Conservation (phyloP, 1,140 invertebrate genomes). For the Gerris buenoi region DNA sequence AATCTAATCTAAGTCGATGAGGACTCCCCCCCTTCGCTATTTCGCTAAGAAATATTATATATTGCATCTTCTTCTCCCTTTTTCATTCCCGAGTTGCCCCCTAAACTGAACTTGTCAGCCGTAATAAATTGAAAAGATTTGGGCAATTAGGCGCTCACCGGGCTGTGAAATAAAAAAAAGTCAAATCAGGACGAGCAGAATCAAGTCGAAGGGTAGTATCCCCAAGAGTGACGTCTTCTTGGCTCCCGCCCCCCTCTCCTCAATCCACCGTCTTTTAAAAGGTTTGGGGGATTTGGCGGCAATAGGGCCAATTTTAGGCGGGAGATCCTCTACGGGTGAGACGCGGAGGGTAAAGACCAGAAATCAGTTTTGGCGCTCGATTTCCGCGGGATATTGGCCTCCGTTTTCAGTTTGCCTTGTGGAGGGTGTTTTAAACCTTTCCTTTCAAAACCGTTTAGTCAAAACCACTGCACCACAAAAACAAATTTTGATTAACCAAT, state of each 20-base stretch:
- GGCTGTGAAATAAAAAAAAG: background rate
- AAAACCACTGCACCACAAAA: no score
- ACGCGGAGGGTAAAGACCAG: background rate
- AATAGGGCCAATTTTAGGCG: background rate
- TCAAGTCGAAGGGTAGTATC: background rate
- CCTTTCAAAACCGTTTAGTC: no score
- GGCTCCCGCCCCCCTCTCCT: background rate
- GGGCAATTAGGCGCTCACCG: background rate
- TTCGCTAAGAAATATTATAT: background rate
- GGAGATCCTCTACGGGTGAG: background rate
- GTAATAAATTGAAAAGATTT: background rate
- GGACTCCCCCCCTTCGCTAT: background rate
- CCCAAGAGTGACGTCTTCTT: background rate
- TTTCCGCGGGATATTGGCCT: background rate
- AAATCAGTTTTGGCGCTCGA: background rate
- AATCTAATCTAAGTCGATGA: background rate
- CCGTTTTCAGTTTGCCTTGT: no score
- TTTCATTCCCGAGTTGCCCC: background rate
- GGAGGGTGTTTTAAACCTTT: no score
- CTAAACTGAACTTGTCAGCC: background rate
- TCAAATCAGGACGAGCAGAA: background rate
- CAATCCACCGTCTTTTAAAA: no score
- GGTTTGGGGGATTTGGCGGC: background rate
- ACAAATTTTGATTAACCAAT: no score
- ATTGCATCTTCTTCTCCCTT: background rate